phyloP scores from a whole-genome alignment of 1,140 invertebrate species.

The Branchinecta lynchi region DNA sequence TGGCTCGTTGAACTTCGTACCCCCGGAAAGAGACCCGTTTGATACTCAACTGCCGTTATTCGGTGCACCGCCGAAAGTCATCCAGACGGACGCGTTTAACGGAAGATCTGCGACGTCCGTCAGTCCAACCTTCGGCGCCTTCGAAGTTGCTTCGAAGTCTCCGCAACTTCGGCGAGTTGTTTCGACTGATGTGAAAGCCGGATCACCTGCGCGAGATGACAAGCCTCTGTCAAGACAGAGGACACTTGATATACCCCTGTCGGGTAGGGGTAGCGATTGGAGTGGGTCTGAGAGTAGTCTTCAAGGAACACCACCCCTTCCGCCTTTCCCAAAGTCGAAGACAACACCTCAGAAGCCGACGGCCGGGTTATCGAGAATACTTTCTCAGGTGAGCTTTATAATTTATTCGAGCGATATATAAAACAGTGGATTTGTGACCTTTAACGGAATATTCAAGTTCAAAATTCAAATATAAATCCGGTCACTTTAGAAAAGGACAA shows the following conservation, averaged over 20 bases:
- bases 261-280: background rate
- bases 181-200: background rate
- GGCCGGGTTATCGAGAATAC: background rate
- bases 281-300: background rate
- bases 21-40: conserved; percentile 41
- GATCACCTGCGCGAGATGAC: background rate
- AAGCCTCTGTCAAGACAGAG: background rate
- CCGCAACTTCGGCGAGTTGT: background rate
- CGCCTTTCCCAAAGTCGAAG: background rate
- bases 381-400: background rate
- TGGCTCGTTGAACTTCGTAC: conserved; percentile 25
- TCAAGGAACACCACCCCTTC: background rate
- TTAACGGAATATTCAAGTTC: no score
- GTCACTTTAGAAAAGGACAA: no score
- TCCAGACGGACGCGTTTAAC: background rate
- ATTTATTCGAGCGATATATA: no score
- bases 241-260: background rate
- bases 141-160: conserved; percentile 16
- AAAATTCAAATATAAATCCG: no score
- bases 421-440: no score
- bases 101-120: background rate
- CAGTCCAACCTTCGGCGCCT: background rate
- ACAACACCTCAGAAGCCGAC: background rate
- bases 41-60: conserved; percentile 22
- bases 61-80: background rate